Evolutionary conservation across 2,797 vertebrate species (phyloP).

Genomic region (Sebastes flavidus): DNA sequence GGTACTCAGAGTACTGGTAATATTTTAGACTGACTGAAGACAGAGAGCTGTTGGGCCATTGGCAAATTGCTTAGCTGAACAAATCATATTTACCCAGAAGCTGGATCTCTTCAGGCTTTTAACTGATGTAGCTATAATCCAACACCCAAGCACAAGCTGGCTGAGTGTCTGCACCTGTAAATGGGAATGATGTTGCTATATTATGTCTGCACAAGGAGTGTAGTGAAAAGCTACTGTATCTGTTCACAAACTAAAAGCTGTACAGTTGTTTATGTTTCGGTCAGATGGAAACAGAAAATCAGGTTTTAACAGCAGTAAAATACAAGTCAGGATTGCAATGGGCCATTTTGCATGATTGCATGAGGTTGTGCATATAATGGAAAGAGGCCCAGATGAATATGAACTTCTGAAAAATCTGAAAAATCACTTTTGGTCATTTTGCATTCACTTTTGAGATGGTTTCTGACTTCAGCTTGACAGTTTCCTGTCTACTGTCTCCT

Average conservation of each 20-base stretch:
- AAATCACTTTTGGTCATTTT: background rate
- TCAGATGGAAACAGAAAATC: background rate
- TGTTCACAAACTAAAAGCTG: background rate
- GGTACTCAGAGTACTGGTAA: slow-evolving; percentile 32
- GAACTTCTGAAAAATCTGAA: background rate
- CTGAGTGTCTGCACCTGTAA: background rate
- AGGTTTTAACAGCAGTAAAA: background rate
- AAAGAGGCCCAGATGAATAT: background rate
- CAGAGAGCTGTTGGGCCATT: slow-evolving; percentile 6
- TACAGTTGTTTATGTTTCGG: background rate
- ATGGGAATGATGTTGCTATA: background rate
- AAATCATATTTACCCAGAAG: slow-evolving; percentile 13
- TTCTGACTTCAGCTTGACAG: background rate
- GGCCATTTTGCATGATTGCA: background rate
- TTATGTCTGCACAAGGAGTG: background rate
- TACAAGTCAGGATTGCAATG: background rate
- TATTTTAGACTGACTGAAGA: slow-evolving; percentile 40
- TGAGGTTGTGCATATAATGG: background rate
- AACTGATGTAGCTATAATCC: background rate
- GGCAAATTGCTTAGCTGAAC: slow-evolving; percentile 22
- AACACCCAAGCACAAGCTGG: background rate
- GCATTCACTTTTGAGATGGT: background rate
- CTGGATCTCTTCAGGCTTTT: slow-evolving; percentile 14
- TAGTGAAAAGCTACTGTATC: background rate
- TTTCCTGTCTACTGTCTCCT: background rate